Base-by-base conservation (phyloP, 2,113 vertebrate genomes). In the Melanerpes formicivorus region DNA sequence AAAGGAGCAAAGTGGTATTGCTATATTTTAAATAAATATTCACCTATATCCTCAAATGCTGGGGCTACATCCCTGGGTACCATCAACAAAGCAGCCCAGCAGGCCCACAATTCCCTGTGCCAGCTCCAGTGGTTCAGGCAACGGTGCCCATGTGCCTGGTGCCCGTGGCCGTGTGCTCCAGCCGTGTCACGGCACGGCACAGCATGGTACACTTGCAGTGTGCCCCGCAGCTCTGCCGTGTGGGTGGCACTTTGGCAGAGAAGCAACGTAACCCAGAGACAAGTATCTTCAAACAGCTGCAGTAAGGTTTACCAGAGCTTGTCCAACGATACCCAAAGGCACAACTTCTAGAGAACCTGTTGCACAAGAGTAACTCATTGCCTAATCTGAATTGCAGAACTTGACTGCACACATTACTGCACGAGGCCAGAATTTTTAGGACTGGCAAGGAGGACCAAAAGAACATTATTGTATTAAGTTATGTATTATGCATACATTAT, bases 321-420 rank as follows among this genome's bases (percentile, higher is more conserved):
- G 6, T 46, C 87, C 90, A 88, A 78, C 82, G 1, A 0, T 1
- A 80, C 65, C 91, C 62, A 64, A 84, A 88, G 94, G 93, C 95
- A 72, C 62, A 26, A 9, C 84, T 93, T 91, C 13, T 58, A 90
- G 29, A 90, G 73, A 95, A 94, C 91, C 80, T 90, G 90, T 92
- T 95, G 89, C 89, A 78, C 89, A 71, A 90, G 76, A 32, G 54
- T 37, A 91, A 80, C 65, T 62, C 67, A 80, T 26, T 92, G 79
- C 94, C 76, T 93, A 62, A 93, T 81, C 22, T 86, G 73, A 93
- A 84, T 81, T 95, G 87, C 90, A 81, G 87, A 95, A 83, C 93
- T 79, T 15, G 44, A 76, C 3, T 86, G 85, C 79, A 46, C 11
- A 5, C 22, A 58, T 75, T 32, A 42, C 29, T 55, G 69, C 0